phyloP scores from a whole-genome alignment of 2,797 vertebrate species.

The Sitta carolinensis region DNA sequence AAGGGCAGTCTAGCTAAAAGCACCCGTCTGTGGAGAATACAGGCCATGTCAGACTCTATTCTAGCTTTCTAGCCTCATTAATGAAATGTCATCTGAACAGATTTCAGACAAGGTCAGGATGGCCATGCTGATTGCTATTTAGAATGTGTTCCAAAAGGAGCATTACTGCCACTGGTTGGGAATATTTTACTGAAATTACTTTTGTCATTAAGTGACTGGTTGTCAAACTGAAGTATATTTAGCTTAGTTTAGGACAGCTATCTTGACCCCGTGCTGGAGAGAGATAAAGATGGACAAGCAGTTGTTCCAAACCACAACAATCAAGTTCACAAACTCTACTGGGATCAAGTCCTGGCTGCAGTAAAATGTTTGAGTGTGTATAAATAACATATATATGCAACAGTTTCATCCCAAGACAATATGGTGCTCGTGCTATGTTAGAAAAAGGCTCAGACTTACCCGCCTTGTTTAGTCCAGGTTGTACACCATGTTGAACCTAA shows the following conservation, averaged over 20 bases:
- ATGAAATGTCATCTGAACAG: neutral
- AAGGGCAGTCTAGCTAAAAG: neutral
- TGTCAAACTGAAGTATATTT: neutral
- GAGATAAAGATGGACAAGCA: neutral
- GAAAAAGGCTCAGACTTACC: neutral
- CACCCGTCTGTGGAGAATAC: neutral
- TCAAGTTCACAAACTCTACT: neutral
- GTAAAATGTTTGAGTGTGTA: neutral
- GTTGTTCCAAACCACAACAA: neutral
- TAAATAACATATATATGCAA: neutral
- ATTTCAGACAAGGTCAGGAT: constrained; percentile 13
- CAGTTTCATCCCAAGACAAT: neutral
- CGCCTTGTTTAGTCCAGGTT: neutral
- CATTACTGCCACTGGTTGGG: neutral
- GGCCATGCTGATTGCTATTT: neutral
- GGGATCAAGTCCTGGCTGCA: neutral
- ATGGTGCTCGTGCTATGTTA: neutral
- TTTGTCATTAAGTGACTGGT: neutral
- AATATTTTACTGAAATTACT: constrained; percentile 13
- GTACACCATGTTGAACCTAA: neutral
- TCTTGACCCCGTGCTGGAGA: neutral
- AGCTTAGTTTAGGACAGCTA: neutral
- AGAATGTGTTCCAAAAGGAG: constrained; percentile 39
- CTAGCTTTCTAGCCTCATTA: neutral
- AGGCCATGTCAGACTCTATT: neutral